Conservation (phyloP, 2,113 vertebrate species). For the Percopsis transmontana region DNA sequence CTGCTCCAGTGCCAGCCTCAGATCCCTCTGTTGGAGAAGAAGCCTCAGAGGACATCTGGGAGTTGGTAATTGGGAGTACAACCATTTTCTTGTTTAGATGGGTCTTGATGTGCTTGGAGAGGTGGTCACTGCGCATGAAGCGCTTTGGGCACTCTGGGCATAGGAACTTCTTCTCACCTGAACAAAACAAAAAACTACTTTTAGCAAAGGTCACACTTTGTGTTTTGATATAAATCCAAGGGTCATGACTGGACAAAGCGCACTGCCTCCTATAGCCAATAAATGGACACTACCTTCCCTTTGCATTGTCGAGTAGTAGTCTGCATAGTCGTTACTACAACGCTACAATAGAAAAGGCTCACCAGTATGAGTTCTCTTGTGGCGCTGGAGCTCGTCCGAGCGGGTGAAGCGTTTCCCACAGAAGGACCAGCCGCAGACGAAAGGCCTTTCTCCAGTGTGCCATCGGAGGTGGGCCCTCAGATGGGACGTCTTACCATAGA, state of each 20-base stretch:
- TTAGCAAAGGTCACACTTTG: too few relatives aligned
- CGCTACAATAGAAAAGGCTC: neutral
- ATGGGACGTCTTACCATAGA: conserved; percentile 96
- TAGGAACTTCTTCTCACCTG: conserved; percentile 93
- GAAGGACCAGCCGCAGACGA: conserved; percentile 90
- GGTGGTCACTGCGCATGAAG: conserved; percentile 96
- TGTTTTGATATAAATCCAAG: too few relatives aligned
- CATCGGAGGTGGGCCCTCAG: conserved; percentile 92
- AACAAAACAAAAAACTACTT: neutral
- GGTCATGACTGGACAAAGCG: too few relatives aligned
- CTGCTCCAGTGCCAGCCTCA: conserved; percentile 42
- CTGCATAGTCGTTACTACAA: neutral
- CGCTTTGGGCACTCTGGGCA: conserved; percentile 93
- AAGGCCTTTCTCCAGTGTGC: conserved; percentile 96
- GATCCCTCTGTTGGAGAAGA: conserved; percentile 63
- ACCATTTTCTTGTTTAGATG: conserved; percentile 90
- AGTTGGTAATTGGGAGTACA: neutral
- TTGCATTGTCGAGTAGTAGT: neutral
- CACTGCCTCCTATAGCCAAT: too few relatives aligned
- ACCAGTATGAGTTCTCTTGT: conserved; percentile 97
- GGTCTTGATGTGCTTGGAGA: conserved; percentile 96
- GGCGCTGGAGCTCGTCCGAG: conserved; percentile 93
- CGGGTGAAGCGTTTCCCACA: conserved; percentile 97
- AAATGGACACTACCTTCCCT: too few relatives aligned
- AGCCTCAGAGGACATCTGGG: conserved; percentile 64